Evolutionary conservation across 2,888 invertebrate species (phyloP).

Genomic region (Tetragonisca angustula): DNA sequence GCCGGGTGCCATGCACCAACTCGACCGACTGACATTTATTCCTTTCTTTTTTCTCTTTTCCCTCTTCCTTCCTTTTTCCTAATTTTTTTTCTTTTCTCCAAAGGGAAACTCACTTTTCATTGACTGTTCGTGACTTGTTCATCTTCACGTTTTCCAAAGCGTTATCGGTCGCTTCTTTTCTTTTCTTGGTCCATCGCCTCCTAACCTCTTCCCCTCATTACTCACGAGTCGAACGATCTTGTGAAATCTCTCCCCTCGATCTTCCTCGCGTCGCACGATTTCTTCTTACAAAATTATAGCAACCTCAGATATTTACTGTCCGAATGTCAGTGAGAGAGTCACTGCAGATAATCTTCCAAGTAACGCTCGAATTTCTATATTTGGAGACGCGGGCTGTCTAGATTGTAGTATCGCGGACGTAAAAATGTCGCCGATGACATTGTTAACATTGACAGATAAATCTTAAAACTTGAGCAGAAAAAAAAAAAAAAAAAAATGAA

Average conservation of each 20-base stretch:
- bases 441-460: no score
- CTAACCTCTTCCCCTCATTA: neutral
- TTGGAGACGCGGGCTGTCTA: no score
- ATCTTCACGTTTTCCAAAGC: neutral
- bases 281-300: no score
- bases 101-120: neutral
- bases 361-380: no score
- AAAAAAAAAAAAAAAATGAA: no score
- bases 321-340: no score
- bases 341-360: no score
- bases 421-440: no score
- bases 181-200: neutral
- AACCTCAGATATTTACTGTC: no score
- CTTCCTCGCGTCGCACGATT: no score
- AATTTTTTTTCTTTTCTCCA: neutral
- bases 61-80: neutral
- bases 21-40: neutral
- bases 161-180: neutral
- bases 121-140: neutral
- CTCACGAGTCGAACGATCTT: neutral
- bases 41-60: neutral
- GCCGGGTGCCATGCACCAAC: conserved; percentile 31
- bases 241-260: neutral
- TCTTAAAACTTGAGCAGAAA: no score
- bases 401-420: no score